Base-by-base conservation (phyloP, 2,888 invertebrate genomes). In the Autographa pulchrina region DNA sequence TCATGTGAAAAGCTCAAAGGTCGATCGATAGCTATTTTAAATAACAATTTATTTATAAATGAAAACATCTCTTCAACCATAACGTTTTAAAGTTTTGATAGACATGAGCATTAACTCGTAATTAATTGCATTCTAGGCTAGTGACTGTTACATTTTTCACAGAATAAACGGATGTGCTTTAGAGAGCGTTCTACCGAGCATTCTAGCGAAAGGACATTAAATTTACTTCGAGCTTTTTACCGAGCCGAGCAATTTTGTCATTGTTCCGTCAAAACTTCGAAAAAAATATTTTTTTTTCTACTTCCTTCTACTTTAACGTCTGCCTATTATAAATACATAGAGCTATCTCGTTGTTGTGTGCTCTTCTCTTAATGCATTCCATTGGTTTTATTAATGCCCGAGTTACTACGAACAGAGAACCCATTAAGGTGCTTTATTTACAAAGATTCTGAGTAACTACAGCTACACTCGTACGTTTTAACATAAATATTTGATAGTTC, bases 351-450 rank as follows among this genome's bases (percentile, higher is more conserved):
- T 48, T n/a, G 7, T n/a, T 48, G 6, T n/a, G 48, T n/a, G n/a
- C n/a, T 48, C n/a, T 48, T 48, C n/a, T 14, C 16, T 43, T 43
- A 16, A 43, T 11, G 14, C 14, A 43, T 16, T 14, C 16, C 16
- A 43, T 43, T 43, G 48, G n/a, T 48, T 48, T 48, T 48, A 48
- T 48, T n/a, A 48, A n/a, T n/a, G 48, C 48, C 7, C 8, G 48
- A n/a, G 16, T n/a, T 48, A 48, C 48, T 48, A n/a, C n/a, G 7
- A 48, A 48, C 48, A n/a, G 16, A 3, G 43, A 48, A n/a, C 48
- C 48, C 48, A 48, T 48, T 48, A n/a, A 48, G n/a, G n/a, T 48
- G 16, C 48, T 48, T 48, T 48, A n/a, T 48, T 48, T n/a, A 43
- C n/a, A 16, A 48, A 48, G 48, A 48, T 48, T 48, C 48, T 48